phyloP scores from a whole-genome alignment of 2,888 invertebrate species.

The Melipona bicolor region DNA sequence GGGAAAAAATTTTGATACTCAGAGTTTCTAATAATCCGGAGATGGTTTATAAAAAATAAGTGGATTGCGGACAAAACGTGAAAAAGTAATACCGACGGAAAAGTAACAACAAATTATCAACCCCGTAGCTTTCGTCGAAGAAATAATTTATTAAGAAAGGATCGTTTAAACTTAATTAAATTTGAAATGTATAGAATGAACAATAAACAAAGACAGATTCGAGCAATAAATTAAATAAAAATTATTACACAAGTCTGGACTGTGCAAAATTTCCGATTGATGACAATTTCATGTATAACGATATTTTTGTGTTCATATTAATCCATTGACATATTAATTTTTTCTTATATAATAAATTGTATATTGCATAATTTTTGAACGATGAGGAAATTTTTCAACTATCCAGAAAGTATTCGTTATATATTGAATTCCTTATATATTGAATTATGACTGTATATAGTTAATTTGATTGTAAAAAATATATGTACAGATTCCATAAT shows the following conservation, averaged over 20 bases:
- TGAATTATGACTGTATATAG: background rate
- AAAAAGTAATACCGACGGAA: conserved; percentile 5
- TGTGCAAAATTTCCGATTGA: background rate
- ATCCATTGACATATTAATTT: background rate
- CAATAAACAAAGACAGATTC: background rate
- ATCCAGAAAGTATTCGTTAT: background rate
- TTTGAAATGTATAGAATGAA: background rate
- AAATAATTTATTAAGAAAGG: conserved; percentile 9
- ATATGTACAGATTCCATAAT: background rate
- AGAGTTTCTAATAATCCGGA: conserved; percentile 4
- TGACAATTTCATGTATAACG: background rate
- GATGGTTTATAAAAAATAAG: background rate
- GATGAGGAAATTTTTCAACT: background rate
- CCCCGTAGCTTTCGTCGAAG: conserved; percentile 12
- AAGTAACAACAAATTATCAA: conserved; percentile 17
- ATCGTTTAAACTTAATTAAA: background rate
- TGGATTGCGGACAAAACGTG: background rate
- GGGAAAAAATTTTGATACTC: background rate
- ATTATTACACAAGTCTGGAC: background rate
- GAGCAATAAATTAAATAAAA: background rate
- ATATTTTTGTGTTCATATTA: background rate
- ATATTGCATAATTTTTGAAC: too few species aligned
- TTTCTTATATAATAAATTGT: background rate
- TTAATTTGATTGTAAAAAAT: background rate
- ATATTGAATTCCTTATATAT: background rate